These are phyloP conservation scores for Poeciliopsis gracilis DNA, from an alignment of 2,797 vertebrate species.

Conservation along the genomic window DNA sequence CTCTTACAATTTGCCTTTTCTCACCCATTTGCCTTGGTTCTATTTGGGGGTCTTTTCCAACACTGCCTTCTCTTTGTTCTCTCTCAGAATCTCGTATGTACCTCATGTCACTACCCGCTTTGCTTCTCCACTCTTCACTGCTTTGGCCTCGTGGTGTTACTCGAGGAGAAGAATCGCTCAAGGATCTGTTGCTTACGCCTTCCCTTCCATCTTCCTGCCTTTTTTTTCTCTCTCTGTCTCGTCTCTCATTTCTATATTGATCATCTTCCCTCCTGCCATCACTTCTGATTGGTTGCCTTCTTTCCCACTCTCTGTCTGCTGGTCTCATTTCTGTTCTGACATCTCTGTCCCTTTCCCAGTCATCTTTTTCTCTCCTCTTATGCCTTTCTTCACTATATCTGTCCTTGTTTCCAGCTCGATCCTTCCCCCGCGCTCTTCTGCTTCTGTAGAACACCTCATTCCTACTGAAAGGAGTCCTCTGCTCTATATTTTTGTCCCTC, in stretches of 20 bases:
- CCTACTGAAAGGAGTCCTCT: slow-evolving; percentile 55
- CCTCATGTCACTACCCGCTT: slow-evolving; percentile 55
- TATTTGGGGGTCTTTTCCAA: slow-evolving; percentile 25
- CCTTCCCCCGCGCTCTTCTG: slow-evolving; percentile 33
- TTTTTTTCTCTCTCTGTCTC: slow-evolving; percentile 31
- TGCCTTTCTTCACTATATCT: slow-evolving; percentile 44
- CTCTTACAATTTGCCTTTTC: slow-evolving; percentile 29
- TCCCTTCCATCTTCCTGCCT: slow-evolving; percentile 23
- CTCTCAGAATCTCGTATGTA: slow-evolving; percentile 36
- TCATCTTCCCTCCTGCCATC: slow-evolving; percentile 43
- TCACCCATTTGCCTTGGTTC: slow-evolving; percentile 18
- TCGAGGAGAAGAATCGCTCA: slow-evolving; percentile 12
- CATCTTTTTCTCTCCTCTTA: slow-evolving; percentile 35
- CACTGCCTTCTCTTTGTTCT: slow-evolving; percentile 27
- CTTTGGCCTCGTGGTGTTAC: slow-evolving; percentile 51
- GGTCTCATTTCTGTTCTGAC: slow-evolving; percentile 19
- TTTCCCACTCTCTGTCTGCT: slow-evolving; percentile 25
- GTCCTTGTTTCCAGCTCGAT: slow-evolving; percentile 46
- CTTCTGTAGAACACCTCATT: slow-evolving; percentile 64
- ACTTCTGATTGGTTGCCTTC: slow-evolving; percentile 26
- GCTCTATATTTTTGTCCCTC: slow-evolving; percentile 44
- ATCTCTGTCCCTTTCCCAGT: slow-evolving; percentile 30
- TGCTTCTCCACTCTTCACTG: slow-evolving; percentile 65
- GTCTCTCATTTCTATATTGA: slow-evolving; percentile 38
- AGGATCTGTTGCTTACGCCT: slow-evolving; percentile 42